Evolutionary conservation across 2,888 invertebrate species (phyloP), one percentile per base, ranked within the genome.

Genomic region (Drosophila setosimentum): DNA sequence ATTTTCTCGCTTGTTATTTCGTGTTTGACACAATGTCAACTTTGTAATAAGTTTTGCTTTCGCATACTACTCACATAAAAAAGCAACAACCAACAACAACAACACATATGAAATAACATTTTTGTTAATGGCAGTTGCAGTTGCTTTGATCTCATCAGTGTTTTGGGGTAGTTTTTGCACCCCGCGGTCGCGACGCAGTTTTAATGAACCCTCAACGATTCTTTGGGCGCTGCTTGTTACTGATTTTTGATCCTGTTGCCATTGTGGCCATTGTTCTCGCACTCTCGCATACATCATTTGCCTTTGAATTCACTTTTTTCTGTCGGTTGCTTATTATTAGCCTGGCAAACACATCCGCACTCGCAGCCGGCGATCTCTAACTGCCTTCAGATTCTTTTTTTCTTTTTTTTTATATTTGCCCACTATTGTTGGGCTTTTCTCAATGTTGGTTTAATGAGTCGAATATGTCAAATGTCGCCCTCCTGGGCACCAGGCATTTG

Each of bases 1-100:
- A 74, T 78, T 62, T 66, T 53, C 57, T 80, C 55, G 55, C 55
- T 55, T 29, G 55, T 55, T 87, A 90, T 83, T 86, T 80, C 86
- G 82, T 87, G 87, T 87, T 87, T 90, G 87, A 87, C 90, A 87
- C 90, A 87, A 90, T 87, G 89, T 87, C 87, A 90, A 86, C 87
- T 90, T 78, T 86, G 82, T 86, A 90, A 90, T 87, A 87, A 87
- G 89, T 90, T 90, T 90, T 83, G 68, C 74, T 74, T 68, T 76
- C 70, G 70, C 61, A 32, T 37, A 50, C 57, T 72, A 67, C 21
- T 42, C 55, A 69, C 72, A 84, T 48, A 68, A 53, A 68, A 68
- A 59, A 51, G 24, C 53, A 27, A 27, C 11, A 27, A 37, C 3
- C n/a, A 55, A 29, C n/a, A 21, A 21, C 13, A 13, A 45, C 21